phyloP scores from a whole-genome alignment of 2,888 invertebrate genomes.

The Theristus sp. region DNA sequence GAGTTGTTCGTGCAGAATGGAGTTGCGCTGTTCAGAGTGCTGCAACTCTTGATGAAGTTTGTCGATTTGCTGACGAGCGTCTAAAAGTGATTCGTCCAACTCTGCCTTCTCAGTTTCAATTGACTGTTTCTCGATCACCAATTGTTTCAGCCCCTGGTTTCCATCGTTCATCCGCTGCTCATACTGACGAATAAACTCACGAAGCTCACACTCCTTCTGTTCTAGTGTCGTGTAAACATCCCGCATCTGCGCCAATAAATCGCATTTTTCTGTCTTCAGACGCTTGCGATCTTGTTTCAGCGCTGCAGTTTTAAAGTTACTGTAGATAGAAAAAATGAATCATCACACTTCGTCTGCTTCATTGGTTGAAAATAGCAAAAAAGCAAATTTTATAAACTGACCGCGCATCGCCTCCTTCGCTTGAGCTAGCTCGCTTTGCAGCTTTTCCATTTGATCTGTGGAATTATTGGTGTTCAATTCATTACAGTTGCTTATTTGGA shows the following conservation, averaged over 20 bases:
- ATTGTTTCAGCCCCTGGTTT: constrained; percentile 39
- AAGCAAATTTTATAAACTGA: constrained; percentile 15
- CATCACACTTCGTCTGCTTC: too few species aligned
- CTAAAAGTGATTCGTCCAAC: constrained; percentile 62
- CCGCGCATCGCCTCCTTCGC: constrained; percentile 56
- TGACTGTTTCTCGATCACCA: constrained; percentile 47
- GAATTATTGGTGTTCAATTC: not conserved
- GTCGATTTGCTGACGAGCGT: too few species aligned
- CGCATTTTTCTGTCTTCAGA: constrained; percentile 76
- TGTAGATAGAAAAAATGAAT: constrained; percentile 7
- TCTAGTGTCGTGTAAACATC: constrained; percentile 78
- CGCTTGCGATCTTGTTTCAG: constrained; percentile 73
- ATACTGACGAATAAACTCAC: constrained; percentile 81
- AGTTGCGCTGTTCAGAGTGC: constrained; percentile 15
- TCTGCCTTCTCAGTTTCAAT: constrained; percentile 73
- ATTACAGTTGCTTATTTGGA: not conserved
- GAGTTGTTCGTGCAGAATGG: constrained; percentile 46
- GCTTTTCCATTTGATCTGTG: constrained; percentile 33
- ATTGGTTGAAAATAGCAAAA: not conserved
- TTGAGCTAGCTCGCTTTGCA: constrained; percentile 53
- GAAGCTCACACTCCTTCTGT: constrained; percentile 70
- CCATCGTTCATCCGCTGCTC: constrained; percentile 65
- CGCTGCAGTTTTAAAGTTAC: constrained; percentile 38
- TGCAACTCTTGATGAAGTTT: constrained; percentile 52
- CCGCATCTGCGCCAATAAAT: constrained; percentile 78